Conservation (phyloP, 2,797 vertebrate genomes). For the Pseudochirops corinnae region DNA sequence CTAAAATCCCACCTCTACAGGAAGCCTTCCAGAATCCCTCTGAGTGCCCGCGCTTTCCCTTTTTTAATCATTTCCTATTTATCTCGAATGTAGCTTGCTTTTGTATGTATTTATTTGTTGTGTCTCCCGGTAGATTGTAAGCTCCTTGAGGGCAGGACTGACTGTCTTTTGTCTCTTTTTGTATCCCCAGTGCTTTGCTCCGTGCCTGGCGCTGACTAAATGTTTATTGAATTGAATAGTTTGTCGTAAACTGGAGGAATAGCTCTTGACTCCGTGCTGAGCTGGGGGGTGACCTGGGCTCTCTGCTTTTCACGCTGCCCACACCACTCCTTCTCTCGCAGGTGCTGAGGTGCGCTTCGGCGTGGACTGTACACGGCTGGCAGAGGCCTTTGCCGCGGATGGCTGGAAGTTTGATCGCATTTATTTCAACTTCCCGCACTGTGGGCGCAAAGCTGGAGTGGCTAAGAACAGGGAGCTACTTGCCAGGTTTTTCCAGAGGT, state of each 20-base stretch:
- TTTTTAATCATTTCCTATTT: background rate
- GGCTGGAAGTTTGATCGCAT: conserved; percentile 88
- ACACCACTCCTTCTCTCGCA: conserved; percentile 72
- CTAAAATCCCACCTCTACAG: background rate
- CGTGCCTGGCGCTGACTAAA: background rate
- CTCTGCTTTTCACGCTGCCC: too few relatives aligned
- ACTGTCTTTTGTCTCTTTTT: background rate
- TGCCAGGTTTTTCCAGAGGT: conserved; percentile 93
- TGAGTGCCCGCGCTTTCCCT: background rate
- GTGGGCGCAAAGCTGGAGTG: conserved; percentile 95
- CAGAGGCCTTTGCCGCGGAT: conserved; percentile 80
- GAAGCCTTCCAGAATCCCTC: background rate
- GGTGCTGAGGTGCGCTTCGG: conserved; percentile 91
- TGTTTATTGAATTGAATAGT: background rate
- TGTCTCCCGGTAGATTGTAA: background rate
- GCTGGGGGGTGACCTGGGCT: background rate
- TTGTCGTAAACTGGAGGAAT: background rate
- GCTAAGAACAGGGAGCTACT: conserved; percentile 95
- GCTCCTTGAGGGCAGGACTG: too few relatives aligned
- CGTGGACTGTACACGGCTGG: conserved; percentile 92
- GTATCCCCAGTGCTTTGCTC: background rate
- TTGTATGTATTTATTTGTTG: background rate
- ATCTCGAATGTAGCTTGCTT: background rate
- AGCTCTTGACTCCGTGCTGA: background rate
- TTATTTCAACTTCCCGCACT: conserved; percentile 97